phyloP scores from a whole-genome alignment of 2,888 invertebrate genomes.

The Abscondita cerata region DNA sequence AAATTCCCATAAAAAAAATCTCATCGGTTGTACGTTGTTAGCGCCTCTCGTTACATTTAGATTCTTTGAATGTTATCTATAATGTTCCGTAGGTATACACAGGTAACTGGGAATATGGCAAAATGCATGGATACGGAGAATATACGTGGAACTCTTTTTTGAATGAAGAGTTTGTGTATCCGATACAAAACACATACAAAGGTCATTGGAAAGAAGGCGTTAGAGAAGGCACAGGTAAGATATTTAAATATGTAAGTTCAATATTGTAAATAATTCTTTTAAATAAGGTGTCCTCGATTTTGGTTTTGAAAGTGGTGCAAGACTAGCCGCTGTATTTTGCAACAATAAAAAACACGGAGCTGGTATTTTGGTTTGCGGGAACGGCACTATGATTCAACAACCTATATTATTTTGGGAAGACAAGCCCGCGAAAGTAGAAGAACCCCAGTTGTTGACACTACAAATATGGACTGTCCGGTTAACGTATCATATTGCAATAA shows the following conservation, averaged over 20 bases:
- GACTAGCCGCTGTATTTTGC: conserved; percentile 64
- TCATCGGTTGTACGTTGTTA: no score
- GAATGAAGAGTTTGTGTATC: conserved; percentile 63
- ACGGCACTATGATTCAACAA: conserved; percentile 61
- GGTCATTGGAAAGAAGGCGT: conserved; percentile 65
- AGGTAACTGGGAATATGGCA: conserved; percentile 66
- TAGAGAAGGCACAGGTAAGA: conserved; percentile 61
- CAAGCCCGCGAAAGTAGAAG: no score
- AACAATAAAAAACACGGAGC: conserved; percentile 65
- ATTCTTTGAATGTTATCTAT: neutral
- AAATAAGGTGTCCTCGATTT: conserved; percentile 56
- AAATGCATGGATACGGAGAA: conserved; percentile 66
- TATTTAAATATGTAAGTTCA: conserved; percentile 9
- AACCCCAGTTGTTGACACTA: no score
- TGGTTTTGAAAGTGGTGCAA: conserved; percentile 63
- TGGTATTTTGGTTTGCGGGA: conserved; percentile 64
- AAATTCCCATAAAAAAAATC: no score
- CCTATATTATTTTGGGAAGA: conserved; percentile 63
- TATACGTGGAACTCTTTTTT: conserved; percentile 65
- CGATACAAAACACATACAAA: conserved; percentile 61
- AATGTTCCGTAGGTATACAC: conserved; percentile 63
- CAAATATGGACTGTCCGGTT: no score
- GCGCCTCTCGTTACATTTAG: neutral
- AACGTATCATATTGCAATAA: neutral
- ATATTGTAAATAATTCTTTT: conserved; percentile 16